phyloP scores from a whole-genome alignment of 2,888 invertebrate species.

The Philhelius pedissequus region DNA sequence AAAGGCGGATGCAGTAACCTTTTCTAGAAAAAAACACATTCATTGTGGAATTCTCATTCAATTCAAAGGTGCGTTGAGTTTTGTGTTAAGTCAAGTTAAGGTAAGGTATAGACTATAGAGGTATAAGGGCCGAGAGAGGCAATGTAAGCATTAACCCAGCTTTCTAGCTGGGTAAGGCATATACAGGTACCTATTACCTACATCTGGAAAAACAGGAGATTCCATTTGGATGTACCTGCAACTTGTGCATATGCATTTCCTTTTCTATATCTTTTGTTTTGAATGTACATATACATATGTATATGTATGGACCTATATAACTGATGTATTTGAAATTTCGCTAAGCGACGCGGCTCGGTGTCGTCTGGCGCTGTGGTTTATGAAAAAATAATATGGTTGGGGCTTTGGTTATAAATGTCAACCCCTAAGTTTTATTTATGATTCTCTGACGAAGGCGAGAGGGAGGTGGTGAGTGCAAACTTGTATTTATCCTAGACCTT shows the following conservation, averaged over 20 bases:
- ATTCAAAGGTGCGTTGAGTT: slow-evolving; percentile 39
- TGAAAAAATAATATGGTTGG: slow-evolving; percentile 51
- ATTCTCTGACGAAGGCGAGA: not conserved
- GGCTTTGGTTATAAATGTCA: slow-evolving; percentile 59
- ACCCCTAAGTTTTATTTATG: slow-evolving; percentile 59
- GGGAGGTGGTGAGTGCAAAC: not conserved
- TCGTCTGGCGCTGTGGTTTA: slow-evolving; percentile 42
- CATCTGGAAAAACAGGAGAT: slow-evolving; percentile 31
- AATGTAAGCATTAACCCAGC: not conserved
- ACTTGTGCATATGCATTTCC: slow-evolving; percentile 7
- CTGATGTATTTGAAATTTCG: not conserved
- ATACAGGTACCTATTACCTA: too few species aligned
- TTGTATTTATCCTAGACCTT: slow-evolving; percentile 59
- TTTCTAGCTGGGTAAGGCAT: not conserved
- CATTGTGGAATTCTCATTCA: slow-evolving; percentile 19
- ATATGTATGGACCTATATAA: too few species aligned
- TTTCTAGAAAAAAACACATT: slow-evolving; percentile 19
- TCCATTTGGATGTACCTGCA: slow-evolving; percentile 13
- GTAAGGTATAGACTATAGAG: too few species aligned
- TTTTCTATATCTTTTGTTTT: not conserved
- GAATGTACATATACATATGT: too few species aligned
- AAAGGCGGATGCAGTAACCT: slow-evolving; percentile 46
- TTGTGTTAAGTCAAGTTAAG: not conserved
- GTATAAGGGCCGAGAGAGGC: not conserved
- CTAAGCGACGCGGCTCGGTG: not conserved